These are phyloP conservation scores for Penaeus chinensis DNA, from an alignment of 1,140 invertebrate species.

Conservation along the genomic window DNA sequence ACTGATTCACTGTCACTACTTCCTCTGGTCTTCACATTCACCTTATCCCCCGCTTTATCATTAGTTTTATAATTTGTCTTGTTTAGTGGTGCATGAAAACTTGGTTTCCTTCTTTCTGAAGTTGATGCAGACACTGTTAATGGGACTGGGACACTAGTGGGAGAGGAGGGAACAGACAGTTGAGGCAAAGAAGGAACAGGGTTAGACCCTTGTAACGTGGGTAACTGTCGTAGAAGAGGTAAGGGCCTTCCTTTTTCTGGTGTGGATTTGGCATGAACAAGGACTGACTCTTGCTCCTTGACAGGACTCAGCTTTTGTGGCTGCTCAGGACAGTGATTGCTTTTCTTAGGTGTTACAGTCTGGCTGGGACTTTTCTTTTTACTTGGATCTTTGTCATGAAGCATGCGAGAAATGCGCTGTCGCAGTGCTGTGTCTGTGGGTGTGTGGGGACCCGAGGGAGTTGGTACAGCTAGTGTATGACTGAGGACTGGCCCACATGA, in stretches of 20 bases:
- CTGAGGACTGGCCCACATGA: conserved; percentile 29
- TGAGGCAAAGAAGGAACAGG: conserved; percentile 16
- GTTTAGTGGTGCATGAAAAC: conserved; percentile 29
- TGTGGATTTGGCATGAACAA: background rate
- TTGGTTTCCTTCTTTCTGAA: conserved; percentile 16
- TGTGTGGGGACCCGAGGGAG: conserved; percentile 52
- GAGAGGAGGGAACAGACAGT: background rate
- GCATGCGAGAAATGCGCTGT: conserved; percentile 52
- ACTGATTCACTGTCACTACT: conserved; percentile 54
- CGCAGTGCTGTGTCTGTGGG: conserved; percentile 42
- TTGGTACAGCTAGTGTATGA: conserved; percentile 58
- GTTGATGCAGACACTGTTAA: background rate
- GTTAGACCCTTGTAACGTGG: conserved; percentile 22
- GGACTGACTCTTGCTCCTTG: conserved; percentile 29
- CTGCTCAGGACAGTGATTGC: conserved; percentile 35
- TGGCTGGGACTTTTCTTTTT: conserved; percentile 38
- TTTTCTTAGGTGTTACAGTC: background rate
- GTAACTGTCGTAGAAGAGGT: conserved; percentile 36
- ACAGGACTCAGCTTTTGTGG: background rate
- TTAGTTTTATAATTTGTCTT: conserved; percentile 6
- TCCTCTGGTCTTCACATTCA: conserved; percentile 21
- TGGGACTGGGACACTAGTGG: background rate
- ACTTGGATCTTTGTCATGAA: conserved; percentile 49
- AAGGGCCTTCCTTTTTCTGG: conserved; percentile 18
- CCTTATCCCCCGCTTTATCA: conserved; percentile 22